phyloP scores from a whole-genome alignment of 2,888 invertebrate genomes.

The Prosopocoilus inquinatus region DNA sequence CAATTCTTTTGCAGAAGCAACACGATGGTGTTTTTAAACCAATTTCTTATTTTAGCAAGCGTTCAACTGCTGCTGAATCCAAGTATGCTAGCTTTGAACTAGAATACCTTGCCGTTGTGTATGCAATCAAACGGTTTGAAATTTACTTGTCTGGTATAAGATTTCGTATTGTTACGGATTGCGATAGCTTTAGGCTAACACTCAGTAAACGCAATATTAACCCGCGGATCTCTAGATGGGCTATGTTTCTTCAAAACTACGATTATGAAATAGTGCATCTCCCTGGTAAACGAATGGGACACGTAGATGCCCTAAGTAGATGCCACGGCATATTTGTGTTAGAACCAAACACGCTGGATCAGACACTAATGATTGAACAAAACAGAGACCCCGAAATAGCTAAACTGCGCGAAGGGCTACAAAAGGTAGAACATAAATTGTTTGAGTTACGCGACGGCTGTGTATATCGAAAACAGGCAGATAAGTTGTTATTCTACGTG shows the following conservation, averaged over 20 bases:
- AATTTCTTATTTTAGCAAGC: slow-evolving; percentile 38
- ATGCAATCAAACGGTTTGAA: slow-evolving; percentile 33
- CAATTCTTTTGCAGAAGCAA: slow-evolving; percentile 38
- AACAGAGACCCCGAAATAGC: slow-evolving; percentile 1
- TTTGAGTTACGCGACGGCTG: slow-evolving; percentile 13
- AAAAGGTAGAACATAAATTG: slow-evolving; percentile 3
- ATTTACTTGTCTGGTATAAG: slow-evolving; percentile 32
- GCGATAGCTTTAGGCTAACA: slow-evolving; percentile 32
- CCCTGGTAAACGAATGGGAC: slow-evolving; percentile 6
- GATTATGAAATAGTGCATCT: slow-evolving; percentile 34
- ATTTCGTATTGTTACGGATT: slow-evolving; percentile 33
- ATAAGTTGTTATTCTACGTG: slow-evolving; percentile 11
- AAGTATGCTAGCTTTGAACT: slow-evolving; percentile 27
- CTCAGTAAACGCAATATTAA: slow-evolving; percentile 34
- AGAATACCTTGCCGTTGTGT: slow-evolving; percentile 25
- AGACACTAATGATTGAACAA: slow-evolving; percentile 6
- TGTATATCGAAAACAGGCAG: slow-evolving; percentile 12
- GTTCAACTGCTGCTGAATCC: slow-evolving; percentile 32
- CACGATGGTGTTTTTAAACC: slow-evolving; percentile 33
- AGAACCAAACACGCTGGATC: slow-evolving; percentile 5
- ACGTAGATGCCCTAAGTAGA: slow-evolving; percentile 15
- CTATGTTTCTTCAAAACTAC: slow-evolving; percentile 35
- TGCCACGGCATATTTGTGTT: slow-evolving; percentile 4
- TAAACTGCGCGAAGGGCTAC: background rate
- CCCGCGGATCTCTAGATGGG: slow-evolving; percentile 32